phyloP scores from a whole-genome alignment of 2,888 invertebrate genomes.

The Trisateles emortualis region DNA sequence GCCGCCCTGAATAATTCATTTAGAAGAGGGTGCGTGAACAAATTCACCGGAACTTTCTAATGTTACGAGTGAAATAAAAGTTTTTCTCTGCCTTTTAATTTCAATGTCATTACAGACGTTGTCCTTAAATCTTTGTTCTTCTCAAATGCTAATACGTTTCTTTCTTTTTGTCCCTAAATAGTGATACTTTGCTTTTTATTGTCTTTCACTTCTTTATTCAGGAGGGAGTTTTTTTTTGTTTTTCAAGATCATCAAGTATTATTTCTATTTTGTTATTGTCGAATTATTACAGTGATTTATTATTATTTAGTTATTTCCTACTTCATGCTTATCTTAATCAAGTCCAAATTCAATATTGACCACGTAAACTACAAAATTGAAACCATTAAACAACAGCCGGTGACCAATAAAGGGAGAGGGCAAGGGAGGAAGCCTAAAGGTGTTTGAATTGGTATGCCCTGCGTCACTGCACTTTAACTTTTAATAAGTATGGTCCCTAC shows the following conservation, averaged over 20 bases:
- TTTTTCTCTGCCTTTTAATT: conserved; percentile 56
- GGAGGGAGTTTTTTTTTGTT: neutral
- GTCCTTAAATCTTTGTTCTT: conserved; percentile 42
- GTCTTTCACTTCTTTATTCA: neutral
- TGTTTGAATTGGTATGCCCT: conserved; percentile 67
- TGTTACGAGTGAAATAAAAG: conserved; percentile 58
- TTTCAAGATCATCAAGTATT: neutral
- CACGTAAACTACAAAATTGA: conserved; percentile 18
- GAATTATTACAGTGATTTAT: neutral
- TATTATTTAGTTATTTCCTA: neutral
- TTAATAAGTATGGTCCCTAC: conserved; percentile 67
- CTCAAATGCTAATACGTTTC: conserved; percentile 20
- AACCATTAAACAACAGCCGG: conserved; percentile 40
- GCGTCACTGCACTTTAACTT: conserved; percentile 67
- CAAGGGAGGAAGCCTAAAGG: conserved; percentile 63
- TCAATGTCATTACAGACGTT: conserved; percentile 53
- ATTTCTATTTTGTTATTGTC: neutral
- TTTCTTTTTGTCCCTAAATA: conserved; percentile 4
- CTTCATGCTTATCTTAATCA: neutral
- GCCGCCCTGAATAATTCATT: conserved; percentile 72
- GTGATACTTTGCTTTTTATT: neutral
- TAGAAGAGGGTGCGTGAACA: conserved; percentile 68
- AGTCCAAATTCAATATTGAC: neutral
- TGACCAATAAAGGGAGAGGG: conserved; percentile 53
- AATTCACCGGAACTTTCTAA: conserved; percentile 62